Percentiles rank a stretch among this genome's conserved stretches.
Evolutionary conservation across 2,113 vertebrate species (phyloP).

Genomic region (Merops nubicus): DNA sequence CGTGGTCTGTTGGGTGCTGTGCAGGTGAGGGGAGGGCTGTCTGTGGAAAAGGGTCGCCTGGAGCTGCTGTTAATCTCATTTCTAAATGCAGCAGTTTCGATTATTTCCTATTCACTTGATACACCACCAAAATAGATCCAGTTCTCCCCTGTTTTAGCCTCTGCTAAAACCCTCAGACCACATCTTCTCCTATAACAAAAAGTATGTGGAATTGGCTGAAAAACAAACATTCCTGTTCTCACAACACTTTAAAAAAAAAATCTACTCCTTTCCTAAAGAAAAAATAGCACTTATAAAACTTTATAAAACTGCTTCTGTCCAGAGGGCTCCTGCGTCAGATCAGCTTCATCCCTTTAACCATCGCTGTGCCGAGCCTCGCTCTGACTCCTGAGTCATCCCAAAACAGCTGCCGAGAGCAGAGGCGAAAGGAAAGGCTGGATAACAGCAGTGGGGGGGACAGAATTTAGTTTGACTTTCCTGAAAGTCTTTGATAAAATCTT

Average conservation of each 20-base stretch:
- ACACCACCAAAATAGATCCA: constrained; percentile 51
- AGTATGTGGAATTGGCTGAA: constrained; percentile 70
- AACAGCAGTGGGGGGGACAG: neutral
- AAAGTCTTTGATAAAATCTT: neutral
- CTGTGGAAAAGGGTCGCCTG: neutral
- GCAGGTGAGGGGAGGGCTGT: constrained; percentile 5
- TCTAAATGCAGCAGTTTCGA: neutral
- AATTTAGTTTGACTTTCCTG: neutral
- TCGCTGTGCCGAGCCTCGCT: neutral
- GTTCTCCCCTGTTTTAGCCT: constrained; percentile 68
- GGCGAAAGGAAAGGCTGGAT: neutral
- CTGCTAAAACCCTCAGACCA: constrained; percentile 67
- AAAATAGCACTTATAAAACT: constrained; percentile 33
- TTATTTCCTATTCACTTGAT: constrained; percentile 52
- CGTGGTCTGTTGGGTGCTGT: neutral
- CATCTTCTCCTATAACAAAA: constrained; percentile 70
- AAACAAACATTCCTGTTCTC: constrained; percentile 67
- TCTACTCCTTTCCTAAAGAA: constrained; percentile 31
- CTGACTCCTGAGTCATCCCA: neutral
- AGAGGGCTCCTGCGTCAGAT: constrained; percentile 23
- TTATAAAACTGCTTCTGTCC: constrained; percentile 42
- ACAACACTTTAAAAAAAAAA: constrained; percentile 42
- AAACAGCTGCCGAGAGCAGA: constrained; percentile 36
- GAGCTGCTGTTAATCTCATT: constrained; percentile 17
- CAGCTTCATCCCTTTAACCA: neutral